phyloP scores from a whole-genome alignment of 1,140 invertebrate species.

The Druon quercuslanigerum region DNA sequence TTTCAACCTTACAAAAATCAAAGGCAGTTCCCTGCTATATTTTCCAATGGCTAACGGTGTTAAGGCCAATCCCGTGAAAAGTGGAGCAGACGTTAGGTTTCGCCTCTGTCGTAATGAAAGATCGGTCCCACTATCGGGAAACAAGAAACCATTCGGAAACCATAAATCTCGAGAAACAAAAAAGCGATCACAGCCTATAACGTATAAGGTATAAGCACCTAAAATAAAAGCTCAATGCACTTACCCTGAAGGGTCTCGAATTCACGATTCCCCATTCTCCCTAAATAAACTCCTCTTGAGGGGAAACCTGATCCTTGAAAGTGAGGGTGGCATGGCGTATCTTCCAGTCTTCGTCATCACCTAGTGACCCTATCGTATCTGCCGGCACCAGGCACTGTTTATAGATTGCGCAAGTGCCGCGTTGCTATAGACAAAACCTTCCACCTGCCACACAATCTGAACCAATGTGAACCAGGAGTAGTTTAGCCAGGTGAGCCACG shows the following conservation, averaged over 20 bases:
- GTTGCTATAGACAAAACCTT: constrained; percentile 67
- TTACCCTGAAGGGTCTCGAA: too few relatives aligned
- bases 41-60: too few relatives aligned
- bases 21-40: neutral
- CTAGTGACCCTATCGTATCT: constrained; percentile 68
- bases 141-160: constrained; percentile 18
- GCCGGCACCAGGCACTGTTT: constrained; percentile 67
- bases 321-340: constrained; percentile 22
- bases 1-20: constrained; percentile 8
- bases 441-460: constrained; percentile 50
- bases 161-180: neutral
- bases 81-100: too few relatives aligned
- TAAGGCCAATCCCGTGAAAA: too few relatives aligned
- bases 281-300: neutral
- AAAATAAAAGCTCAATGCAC: too few relatives aligned
- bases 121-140: constrained; percentile 35
- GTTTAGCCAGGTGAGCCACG: constrained; percentile 47
- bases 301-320: constrained; percentile 30
- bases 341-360: constrained; percentile 45
- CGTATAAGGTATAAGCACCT: too few relatives aligned
- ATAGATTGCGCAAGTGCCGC: constrained; percentile 64
- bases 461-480: constrained; percentile 49
- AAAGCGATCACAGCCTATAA: too few relatives aligned
- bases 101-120: too few relatives aligned
- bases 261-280: neutral